A percentile compares a stretch with the other conserved stretches of the same genome.
These are phyloP conservation scores for Drosophila emarginata DNA, from an alignment of 2,888 invertebrate genomes.

Conservation along the genomic window DNA sequence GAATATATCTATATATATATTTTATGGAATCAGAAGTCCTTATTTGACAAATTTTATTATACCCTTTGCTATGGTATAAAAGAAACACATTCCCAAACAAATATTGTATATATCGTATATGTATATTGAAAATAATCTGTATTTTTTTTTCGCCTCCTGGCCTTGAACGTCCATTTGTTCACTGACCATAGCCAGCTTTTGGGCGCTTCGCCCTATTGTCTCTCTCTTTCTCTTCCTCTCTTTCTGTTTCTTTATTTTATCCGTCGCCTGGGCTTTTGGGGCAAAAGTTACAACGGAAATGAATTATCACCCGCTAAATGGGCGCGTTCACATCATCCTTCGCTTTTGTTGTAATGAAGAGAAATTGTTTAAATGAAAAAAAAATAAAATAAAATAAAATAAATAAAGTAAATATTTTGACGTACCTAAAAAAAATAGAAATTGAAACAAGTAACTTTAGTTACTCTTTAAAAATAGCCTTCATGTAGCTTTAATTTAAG, in stretches of 20 bases:
- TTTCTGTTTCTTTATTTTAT: background rate
- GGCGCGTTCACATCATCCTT: slow-evolving; percentile 55
- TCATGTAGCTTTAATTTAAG: background rate
- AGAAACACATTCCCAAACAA: background rate
- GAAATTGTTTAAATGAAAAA: slow-evolving; percentile 44
- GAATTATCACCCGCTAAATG: slow-evolving; percentile 67
- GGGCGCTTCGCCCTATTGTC: slow-evolving; percentile 8
- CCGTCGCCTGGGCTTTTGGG: slow-evolving; percentile 15
- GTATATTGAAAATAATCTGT: slow-evolving; percentile 17
- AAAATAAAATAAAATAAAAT: background rate
- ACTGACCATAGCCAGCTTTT: slow-evolving; percentile 31
- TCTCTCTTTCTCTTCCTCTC: background rate
- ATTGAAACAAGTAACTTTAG: background rate
- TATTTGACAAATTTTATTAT: no score
- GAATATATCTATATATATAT: no score
- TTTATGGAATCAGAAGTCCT: no score
- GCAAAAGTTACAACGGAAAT: slow-evolving; percentile 53
- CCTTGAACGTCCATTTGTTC: slow-evolving; percentile 27
- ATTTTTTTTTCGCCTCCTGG: slow-evolving; percentile 30
- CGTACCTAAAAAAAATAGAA: background rate
- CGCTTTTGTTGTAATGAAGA: slow-evolving; percentile 54
- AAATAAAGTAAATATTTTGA: slow-evolving; percentile 2
- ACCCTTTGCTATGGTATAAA: background rate
- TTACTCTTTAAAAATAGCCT: background rate
- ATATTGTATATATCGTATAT: background rate